Evolutionary conservation across 2,113 vertebrate genomes (phyloP), one percentile per base, ranked within the genome.

Genomic region (Cairina moschata): DNA sequence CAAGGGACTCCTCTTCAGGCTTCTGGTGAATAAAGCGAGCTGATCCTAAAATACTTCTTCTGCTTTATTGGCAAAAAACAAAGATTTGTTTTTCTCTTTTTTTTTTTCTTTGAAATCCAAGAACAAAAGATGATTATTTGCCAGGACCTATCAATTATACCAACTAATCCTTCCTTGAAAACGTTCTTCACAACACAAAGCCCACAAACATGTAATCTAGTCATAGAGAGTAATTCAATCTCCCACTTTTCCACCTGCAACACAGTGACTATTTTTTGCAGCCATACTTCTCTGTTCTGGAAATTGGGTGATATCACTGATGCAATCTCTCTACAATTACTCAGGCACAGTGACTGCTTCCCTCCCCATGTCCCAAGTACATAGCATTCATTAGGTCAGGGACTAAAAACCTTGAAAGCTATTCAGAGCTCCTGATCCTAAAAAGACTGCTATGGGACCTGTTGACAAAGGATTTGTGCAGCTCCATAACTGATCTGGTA

Each of bases 1-100:
- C 95, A 94, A 98, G 97, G 26, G 95, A 84, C 13, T 97, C 94
- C 65, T 98, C 98, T 84, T 95, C 95, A 91, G 92, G 58, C 40
- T 91, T 97, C 58, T 66, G 78, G 66, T 92, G 91, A 88, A 90
- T 68, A 88, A 97, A 96, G 66, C 17, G 96, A 90, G 95, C 60
- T 1, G 50, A 83, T 92, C 97, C 98, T 25, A 94, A 88, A 90
- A 95, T 68, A 67, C 68, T 97, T 86, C 93, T 97, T 92, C 97
- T 98, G 95, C 76, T 94, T 87, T 69, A 97, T 83, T 46, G 40
- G 20, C 20, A 94, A 96, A 88, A 86, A 85, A 23, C n/a, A 95
- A n/a, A n/a, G n/a, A n/a, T n/a, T n/a, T n/a, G n/a, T 48, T 69
- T 83, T 52, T 71, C 36, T 23, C 36, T 63, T 20, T 17, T 67